Percentiles rank a stretch among this genome's conserved stretches.
phyloP scores from a whole-genome alignment of 2,888 invertebrate species.

The Drosophila austrosaltans region DNA sequence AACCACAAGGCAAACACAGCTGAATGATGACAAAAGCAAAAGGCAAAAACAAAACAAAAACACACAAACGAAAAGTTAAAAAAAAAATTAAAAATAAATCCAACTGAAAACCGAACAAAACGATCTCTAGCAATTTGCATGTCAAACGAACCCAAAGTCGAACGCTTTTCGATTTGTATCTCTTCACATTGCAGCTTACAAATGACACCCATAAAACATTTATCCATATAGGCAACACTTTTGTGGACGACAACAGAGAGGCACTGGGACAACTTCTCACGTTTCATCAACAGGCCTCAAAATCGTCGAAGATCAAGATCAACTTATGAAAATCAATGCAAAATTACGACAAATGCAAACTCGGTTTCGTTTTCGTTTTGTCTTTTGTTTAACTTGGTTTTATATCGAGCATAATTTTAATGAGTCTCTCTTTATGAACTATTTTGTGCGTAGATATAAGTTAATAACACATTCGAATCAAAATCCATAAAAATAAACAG shows the following conservation, averaged over 20 bases:
- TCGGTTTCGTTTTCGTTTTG: constrained; percentile 34
- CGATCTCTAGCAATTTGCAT: constrained; percentile 68
- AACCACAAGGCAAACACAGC: constrained; percentile 32
- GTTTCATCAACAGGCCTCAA: constrained; percentile 49
- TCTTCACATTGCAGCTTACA: constrained; percentile 47
- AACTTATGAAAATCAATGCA: constrained; percentile 30
- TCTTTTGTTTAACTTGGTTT: constrained; percentile 23
- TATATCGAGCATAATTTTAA: constrained; percentile 25
- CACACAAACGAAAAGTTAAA: neutral
- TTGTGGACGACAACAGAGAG: constrained; percentile 11
- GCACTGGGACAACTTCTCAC: constrained; percentile 52
- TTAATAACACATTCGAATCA: constrained; percentile 13
- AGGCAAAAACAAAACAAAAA: constrained; percentile 24
- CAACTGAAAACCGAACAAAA: constrained; percentile 53
- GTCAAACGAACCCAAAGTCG: constrained; percentile 57
- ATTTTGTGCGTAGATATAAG: constrained; percentile 29
- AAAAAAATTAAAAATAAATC: constrained; percentile 56
- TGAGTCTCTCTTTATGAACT: constrained; percentile 41
- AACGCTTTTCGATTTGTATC: constrained; percentile 31
- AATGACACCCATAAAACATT: constrained; percentile 47
- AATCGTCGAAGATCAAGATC: constrained; percentile 4
- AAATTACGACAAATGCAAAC: constrained; percentile 67
- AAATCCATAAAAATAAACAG: neutral
- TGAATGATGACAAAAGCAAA: constrained; percentile 21
- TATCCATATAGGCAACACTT: constrained; percentile 15